A percentile compares a stretch with the other conserved stretches of the same genome.
Evolutionary conservation across 2,797 vertebrate genomes (phyloP).

Genomic region (Rhadinocentrus ornatus): DNA sequence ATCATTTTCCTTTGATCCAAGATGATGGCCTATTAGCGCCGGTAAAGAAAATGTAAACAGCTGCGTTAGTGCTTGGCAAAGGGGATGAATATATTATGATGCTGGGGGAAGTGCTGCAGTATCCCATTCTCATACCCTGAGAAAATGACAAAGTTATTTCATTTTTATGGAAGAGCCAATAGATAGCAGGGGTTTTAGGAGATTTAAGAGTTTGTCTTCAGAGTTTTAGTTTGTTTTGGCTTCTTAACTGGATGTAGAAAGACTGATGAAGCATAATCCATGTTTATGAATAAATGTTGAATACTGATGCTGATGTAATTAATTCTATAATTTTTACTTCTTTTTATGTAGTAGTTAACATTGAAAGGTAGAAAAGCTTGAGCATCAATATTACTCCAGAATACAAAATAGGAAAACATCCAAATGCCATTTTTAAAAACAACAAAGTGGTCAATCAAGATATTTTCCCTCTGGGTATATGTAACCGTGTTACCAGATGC

Average conservation of each 20-base stretch:
- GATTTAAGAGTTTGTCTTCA: slow-evolving; percentile 20
- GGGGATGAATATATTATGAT: slow-evolving; percentile 60
- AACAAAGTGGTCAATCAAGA: slow-evolving; percentile 23
- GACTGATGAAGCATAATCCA: slow-evolving; percentile 25
- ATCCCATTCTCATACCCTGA: slow-evolving; percentile 27
- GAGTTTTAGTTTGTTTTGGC: slow-evolving; percentile 3
- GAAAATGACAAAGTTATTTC: slow-evolving; percentile 15
- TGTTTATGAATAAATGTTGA: slow-evolving; percentile 16
- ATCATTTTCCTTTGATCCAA: slow-evolving; percentile 69
- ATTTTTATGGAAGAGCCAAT: slow-evolving; percentile 24
- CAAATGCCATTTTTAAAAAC: slow-evolving; percentile 10
- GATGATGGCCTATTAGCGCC: slow-evolving; percentile 65
- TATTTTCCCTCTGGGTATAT: slow-evolving; percentile 5
- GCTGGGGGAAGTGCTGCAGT: slow-evolving; percentile 33
- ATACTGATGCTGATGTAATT: slow-evolving; percentile 17
- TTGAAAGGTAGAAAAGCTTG: not conserved
- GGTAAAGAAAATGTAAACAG: slow-evolving; percentile 58
- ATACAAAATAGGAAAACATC: not conserved
- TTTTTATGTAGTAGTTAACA: slow-evolving; percentile 3
- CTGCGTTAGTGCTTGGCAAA: slow-evolving; percentile 48
- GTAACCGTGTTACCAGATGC: slow-evolving; percentile 32
- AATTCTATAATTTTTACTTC: not conserved
- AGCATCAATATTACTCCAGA: not conserved
- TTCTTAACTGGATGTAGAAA: slow-evolving; percentile 6
- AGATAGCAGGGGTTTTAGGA: slow-evolving; percentile 9